A percentile compares a stretch with the other conserved stretches of the same genome.
These are phyloP conservation scores for Sitobion miscanthi DNA, from an alignment of 1,140 invertebrate species.

Conservation along the genomic window DNA sequence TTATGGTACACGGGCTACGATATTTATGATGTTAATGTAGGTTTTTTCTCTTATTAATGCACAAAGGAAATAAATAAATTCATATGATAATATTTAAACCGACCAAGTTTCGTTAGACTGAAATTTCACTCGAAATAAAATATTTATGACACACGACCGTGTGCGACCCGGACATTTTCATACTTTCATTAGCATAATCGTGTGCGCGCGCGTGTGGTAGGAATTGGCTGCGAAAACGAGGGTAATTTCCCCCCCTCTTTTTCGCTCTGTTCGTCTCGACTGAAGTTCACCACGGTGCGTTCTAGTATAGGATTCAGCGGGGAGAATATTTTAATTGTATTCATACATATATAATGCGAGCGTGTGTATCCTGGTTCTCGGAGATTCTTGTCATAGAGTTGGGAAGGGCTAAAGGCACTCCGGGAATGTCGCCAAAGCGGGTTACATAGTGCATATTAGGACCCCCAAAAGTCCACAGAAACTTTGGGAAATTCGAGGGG, in stretches of 20 bases:
- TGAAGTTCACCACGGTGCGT: neutral
- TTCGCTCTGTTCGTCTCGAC: neutral
- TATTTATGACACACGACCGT: slow-evolving; percentile 52
- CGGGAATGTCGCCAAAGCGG: slow-evolving; percentile 55
- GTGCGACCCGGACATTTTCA: slow-evolving; percentile 14
- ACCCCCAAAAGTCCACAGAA: slow-evolving; percentile 21
- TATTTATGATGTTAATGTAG: slow-evolving; percentile 39
- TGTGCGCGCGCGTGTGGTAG: neutral
- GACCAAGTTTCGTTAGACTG: slow-evolving; percentile 13
- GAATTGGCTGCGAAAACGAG: slow-evolving; percentile 37
- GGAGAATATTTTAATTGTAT: slow-evolving; percentile 51
- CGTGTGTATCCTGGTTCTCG: neutral
- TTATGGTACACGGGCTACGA: neutral
- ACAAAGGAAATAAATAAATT: slow-evolving; percentile 18
- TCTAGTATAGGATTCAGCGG: neutral
- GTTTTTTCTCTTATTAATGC: neutral
- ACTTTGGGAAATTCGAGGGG: slow-evolving; percentile 23
- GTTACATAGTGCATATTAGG: slow-evolving; percentile 6
- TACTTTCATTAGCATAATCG: slow-evolving; percentile 53
- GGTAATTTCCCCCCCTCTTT: slow-evolving; percentile 33
- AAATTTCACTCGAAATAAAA: slow-evolving; percentile 49
- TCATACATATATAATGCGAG: neutral
- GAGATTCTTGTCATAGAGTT: slow-evolving; percentile 46
- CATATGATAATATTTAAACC: slow-evolving; percentile 21
- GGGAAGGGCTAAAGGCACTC: slow-evolving; percentile 43